A percentile compares a stretch with the other conserved stretches of the same genome.
phyloP scores from a whole-genome alignment of 92 coral and sea anemone genomes.

The Galaxea fascicularis region DNA sequence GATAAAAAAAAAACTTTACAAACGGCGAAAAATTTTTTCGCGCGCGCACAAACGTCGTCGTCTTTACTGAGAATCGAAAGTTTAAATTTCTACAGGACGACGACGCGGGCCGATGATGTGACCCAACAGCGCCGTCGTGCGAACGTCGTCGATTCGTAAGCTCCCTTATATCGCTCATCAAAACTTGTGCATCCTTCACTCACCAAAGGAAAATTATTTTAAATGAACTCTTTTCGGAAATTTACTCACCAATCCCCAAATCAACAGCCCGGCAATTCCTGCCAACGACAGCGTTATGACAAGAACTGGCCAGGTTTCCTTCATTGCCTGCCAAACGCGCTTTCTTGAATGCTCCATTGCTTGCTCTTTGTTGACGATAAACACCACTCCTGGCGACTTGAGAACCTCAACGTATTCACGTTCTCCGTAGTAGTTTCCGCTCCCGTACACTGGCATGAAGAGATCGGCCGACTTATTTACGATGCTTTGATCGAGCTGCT shows the following conservation, averaged over 20 bases:
- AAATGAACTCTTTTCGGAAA: too few relatives aligned
- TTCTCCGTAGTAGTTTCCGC: conserved; percentile 21
- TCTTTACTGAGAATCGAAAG: too few relatives aligned
- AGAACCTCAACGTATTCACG: conserved; percentile 26
- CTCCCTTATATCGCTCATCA: too few relatives aligned
- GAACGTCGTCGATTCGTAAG: too few relatives aligned
- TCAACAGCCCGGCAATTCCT: conserved; percentile 22
- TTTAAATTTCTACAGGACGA: too few relatives aligned
- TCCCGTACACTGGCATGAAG: conserved; percentile 32
- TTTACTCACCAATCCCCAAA: conserved; percentile 47
- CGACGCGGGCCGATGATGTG: too few relatives aligned
- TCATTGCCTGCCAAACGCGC: conserved; percentile 12
- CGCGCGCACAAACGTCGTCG: too few relatives aligned
- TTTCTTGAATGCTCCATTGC: neutral
- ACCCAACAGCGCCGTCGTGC: too few relatives aligned
- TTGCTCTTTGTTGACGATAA: conserved; percentile 33
- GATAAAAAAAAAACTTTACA: too few relatives aligned
- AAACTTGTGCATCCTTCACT: too few relatives aligned
- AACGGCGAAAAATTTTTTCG: too few relatives aligned
- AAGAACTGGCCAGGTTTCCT: conserved; percentile 49
- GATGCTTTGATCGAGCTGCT: conserved; percentile 15
- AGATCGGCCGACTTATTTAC: neutral
- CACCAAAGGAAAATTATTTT: too few relatives aligned
- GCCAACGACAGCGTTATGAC: conserved; percentile 28
- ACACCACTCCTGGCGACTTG: conserved; percentile 48